phyloP scores from a whole-genome alignment of 2,888 invertebrate species.

The Orthonychiurus folsomi region DNA sequence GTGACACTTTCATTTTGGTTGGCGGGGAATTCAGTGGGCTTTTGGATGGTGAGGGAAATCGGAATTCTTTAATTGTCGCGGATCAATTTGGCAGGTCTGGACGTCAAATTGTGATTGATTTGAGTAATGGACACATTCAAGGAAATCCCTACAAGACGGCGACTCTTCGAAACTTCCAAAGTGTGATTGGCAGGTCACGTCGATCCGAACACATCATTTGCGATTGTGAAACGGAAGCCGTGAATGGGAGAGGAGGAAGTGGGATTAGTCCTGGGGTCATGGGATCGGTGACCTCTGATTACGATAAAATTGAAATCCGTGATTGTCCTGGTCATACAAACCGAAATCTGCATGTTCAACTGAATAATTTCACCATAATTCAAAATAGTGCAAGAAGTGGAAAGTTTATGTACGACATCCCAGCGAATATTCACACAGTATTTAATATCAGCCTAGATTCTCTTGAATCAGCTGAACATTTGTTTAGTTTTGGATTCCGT shows the following conservation, averaged over 20 bases:
- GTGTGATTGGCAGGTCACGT: background rate
- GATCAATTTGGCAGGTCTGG: background rate
- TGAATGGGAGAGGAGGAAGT: background rate
- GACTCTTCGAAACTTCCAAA: background rate
- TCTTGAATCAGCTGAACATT: background rate
- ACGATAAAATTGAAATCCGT: background rate
- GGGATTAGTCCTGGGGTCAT: too few relatives aligned
- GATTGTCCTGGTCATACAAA: background rate
- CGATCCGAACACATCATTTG: background rate
- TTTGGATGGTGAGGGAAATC: background rate
- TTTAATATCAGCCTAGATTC: background rate
- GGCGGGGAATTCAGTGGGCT: background rate
- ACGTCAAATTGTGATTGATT: background rate
- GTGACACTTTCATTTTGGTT: background rate
- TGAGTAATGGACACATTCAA: background rate
- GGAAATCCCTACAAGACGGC: background rate
- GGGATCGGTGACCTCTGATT: background rate
- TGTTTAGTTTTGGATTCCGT: background rate
- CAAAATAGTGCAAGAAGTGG: background rate
- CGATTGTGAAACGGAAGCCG: background rate
- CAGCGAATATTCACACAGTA: background rate
- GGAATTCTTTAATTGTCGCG: background rate
- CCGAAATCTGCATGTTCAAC: background rate
- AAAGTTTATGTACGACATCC: background rate
- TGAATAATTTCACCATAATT: background rate